These are phyloP conservation scores for Callionymus lyra DNA, from an alignment of 2,113 vertebrate genomes.

Conservation along the genomic window DNA sequence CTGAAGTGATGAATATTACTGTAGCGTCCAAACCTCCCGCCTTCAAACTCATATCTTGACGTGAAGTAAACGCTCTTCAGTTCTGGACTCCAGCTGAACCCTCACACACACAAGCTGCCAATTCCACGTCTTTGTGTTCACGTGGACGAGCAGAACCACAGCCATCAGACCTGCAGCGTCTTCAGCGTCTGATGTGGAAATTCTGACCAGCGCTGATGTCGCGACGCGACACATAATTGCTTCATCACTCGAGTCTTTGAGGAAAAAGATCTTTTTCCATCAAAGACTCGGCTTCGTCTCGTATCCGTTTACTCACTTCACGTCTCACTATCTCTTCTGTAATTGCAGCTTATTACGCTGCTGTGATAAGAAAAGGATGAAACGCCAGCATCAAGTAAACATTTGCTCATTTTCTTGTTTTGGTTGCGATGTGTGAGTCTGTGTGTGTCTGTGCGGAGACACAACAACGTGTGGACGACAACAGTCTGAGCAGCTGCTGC, in stretches of 20 bases:
- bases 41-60: constrained; percentile 13
- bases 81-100: constrained; percentile 16
- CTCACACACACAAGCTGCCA: constrained; percentile 3
- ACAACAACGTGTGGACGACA: constrained; percentile 17
- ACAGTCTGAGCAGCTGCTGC: constrained; percentile 68
- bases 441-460: constrained; percentile 15
- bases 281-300: constrained; percentile 29
- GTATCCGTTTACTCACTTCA: constrained; percentile 40
- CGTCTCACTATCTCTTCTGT: constrained; percentile 39
- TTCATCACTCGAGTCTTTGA: constrained; percentile 28
- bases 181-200: constrained; percentile 37
- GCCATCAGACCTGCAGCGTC: constrained; percentile 24
- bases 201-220: constrained; percentile 33
- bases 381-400: constrained; percentile 45
- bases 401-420: constrained; percentile 44
- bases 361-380: constrained; percentile 46
- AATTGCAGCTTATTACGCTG: constrained; percentile 54
- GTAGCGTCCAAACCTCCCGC: constrained; percentile 3
- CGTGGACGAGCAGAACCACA: constrained; percentile 7
- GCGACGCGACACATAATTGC: constrained; percentile 35
- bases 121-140: constrained; percentile 4
- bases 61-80: constrained; percentile 6
- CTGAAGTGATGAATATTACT: too few species aligned
- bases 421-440: constrained; percentile 10
- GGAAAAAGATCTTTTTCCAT: constrained; percentile 38